Percentiles rank a stretch among this genome's conserved stretches.
Conservation (phyloP, 2,113 vertebrate genomes). For the Agapornis roseicollis region DNA sequence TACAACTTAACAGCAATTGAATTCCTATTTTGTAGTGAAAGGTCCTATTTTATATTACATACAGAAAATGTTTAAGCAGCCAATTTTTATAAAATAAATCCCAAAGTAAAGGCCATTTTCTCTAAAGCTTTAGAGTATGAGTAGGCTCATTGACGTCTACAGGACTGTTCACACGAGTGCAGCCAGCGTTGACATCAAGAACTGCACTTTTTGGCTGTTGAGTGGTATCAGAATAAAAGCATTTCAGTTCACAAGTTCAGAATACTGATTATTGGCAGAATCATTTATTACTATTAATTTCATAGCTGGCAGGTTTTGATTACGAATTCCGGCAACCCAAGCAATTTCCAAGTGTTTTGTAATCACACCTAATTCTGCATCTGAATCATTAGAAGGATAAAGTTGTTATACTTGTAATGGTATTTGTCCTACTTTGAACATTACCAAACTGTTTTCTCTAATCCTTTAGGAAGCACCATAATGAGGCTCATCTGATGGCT, state of each 20-base stretch:
- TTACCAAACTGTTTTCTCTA: slow-evolving; percentile 72
- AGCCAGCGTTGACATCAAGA: fast-evolving
- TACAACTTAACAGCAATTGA: background rate
- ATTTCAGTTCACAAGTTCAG: background rate
- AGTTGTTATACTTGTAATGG: slow-evolving; percentile 39
- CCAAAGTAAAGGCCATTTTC: background rate
- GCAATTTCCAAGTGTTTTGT: slow-evolving; percentile 25
- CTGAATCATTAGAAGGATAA: slow-evolving; percentile 39
- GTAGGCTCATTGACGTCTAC: background rate
- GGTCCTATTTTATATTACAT: background rate
- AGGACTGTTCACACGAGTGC: background rate
- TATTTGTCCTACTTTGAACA: slow-evolving; percentile 67
- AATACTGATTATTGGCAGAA: background rate
- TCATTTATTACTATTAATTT: background rate
- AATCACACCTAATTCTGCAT: slow-evolving; percentile 44
- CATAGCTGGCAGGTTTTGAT: background rate
- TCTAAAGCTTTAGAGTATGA: background rate
- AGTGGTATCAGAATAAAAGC: background rate
- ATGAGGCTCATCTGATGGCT: slow-evolving; percentile 75
- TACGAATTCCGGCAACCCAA: background rate
- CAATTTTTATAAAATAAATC: background rate
- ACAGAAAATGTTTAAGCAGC: background rate
- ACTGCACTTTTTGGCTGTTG: background rate
- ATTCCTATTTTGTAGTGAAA: background rate
- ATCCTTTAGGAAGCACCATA: slow-evolving; percentile 70